Base-by-base conservation (phyloP, 2,797 vertebrate species). In the Nannoperca obscura region DNA sequence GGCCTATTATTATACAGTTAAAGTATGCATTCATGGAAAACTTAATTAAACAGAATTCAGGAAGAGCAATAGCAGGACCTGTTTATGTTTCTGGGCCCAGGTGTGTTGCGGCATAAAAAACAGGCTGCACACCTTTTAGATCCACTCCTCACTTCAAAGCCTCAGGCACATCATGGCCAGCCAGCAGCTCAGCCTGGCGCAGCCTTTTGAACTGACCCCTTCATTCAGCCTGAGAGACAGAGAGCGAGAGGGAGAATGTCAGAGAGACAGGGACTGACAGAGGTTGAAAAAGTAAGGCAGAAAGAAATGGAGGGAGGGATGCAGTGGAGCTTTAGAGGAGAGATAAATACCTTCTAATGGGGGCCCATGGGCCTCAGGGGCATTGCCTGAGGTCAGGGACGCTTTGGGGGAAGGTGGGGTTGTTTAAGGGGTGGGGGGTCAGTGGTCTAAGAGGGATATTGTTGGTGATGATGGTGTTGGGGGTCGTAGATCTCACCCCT, bases 151-250 rank as follows among this genome's bases (percentile, higher is more conserved):
- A 90, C 91, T 90, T 91, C 92, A 91, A 92, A 92, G 93, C 90
- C 87, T 74, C 49, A 32, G 87, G 87, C 86, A 46, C 84, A 72
- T 80, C 72, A 61, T 15, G 81, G 68, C 82, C 78, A 66, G 83
- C 84, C 85, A 69, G 83, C 87, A 65, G 74, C 89, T 82, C 88
- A 76, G 82, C 73, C 71, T 86, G 82, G 83, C 86, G 82, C 87
- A 90, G 78, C 84, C 86, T 80, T 94, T 91, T 92, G 92, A 94
- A 91, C 82, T 88, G 91, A 92, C 90, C 93, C 79, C 76, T 84
- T 87, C 68, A 73, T 89, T 92, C 90, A 90, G 85, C 40, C 67
- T 70, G 85, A 87, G 73, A 81, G 83, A 84, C 71, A 63, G 79
- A 78, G 87, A 85, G 76, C 19, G 58, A 74, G 76, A 77, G 60